These are phyloP conservation scores for Stichopus chloronotus DNA, from an alignment of 35 echinoderm and acorn worm genomes.

Conservation along the genomic window DNA sequence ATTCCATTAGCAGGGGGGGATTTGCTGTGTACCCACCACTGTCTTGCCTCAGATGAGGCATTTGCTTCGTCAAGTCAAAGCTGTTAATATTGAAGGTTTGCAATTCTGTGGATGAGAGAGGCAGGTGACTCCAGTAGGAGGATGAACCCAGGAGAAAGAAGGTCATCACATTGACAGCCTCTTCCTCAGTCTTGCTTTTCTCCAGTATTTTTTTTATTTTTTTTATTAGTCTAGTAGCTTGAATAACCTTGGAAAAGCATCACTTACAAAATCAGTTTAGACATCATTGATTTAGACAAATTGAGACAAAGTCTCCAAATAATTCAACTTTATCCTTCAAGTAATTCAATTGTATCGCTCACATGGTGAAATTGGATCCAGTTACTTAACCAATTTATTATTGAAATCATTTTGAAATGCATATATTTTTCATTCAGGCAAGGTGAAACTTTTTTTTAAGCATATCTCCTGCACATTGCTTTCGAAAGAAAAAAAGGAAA, in stretches of 20 bases:
- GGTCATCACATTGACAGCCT: no score
- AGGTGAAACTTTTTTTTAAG: background rate
- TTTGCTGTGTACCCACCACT: no score
- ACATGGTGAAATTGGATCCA: background rate
- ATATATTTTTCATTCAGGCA: background rate
- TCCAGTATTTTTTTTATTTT: no score
- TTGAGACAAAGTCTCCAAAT: background rate
- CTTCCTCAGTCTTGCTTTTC: no score
- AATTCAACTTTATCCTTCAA: background rate
- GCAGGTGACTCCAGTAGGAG: no score
- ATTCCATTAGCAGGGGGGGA: no score
- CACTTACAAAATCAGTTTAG: background rate
- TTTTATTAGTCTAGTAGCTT: no score
- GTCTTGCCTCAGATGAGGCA: no score
- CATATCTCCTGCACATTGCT: constrained; percentile 25
- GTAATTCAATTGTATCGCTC: background rate
- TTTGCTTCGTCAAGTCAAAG: no score
- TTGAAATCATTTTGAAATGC: constrained; percentile 12
- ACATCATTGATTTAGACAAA: background rate
- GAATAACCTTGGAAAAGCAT: background rate
- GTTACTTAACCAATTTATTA: background rate
- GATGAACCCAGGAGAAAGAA: no score
- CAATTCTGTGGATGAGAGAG: no score
- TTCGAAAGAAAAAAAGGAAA: background rate
- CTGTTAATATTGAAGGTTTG: no score